Conservation (phyloP, 2,888 invertebrate genomes). For the Diaprepes abbreviatus region DNA sequence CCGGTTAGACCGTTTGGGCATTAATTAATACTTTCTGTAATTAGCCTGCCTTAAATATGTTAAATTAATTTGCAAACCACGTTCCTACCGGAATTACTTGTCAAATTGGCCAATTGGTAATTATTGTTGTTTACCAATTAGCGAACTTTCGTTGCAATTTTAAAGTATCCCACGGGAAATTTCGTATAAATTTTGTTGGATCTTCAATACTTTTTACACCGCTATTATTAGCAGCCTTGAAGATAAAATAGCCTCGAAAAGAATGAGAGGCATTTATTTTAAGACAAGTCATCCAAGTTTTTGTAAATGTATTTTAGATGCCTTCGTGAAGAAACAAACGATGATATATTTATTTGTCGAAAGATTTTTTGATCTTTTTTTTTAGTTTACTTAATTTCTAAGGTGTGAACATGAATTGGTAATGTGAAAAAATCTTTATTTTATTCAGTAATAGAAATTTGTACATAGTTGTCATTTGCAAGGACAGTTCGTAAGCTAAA, state of each 20-base stretch:
- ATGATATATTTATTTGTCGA: constrained; percentile 46
- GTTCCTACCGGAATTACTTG: constrained; percentile 39
- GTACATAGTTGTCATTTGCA: too few relatives aligned
- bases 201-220: constrained; percentile 41
- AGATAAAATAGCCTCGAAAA: constrained; percentile 48
- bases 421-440: too few relatives aligned
- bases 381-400: not conserved
- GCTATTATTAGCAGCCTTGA: constrained; percentile 47
- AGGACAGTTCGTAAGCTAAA: too few relatives aligned
- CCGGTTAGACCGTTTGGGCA: constrained; percentile 4
- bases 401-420: not conserved
- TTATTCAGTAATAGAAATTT: too few relatives aligned
- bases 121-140: constrained; percentile 35
- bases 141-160: constrained; percentile 29
- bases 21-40: constrained; percentile 15
- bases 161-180: constrained; percentile 48
- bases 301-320: constrained; percentile 40
- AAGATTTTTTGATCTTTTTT: constrained; percentile 25
- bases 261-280: constrained; percentile 50
- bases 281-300: constrained; percentile 46
- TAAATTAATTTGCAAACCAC: constrained; percentile 19
- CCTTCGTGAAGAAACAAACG: constrained; percentile 31
- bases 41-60: constrained; percentile 20
- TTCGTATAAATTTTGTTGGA: constrained; percentile 42
- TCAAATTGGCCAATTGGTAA: constrained; percentile 24